These are phyloP conservation scores for Heliothis virescens DNA, from an alignment of 1,140 invertebrate genomes.

Conservation along the genomic window DNA sequence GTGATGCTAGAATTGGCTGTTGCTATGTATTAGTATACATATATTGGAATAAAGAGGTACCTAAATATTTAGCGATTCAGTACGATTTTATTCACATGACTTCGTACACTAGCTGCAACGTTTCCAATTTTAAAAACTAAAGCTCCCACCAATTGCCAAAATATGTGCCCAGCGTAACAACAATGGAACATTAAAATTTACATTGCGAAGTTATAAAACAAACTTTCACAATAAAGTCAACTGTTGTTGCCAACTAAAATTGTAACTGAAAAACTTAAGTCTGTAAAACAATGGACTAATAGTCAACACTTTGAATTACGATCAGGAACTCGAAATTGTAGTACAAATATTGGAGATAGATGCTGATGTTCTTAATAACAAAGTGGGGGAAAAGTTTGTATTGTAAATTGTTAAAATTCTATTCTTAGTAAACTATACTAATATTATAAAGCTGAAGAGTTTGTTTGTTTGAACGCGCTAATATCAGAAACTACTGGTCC, in stretches of 20 bases:
- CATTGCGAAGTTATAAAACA: conserved; percentile 28
- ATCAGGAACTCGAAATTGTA: conserved; percentile 35
- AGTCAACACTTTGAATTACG: conserved; percentile 58
- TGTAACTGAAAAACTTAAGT: conserved; percentile 45
- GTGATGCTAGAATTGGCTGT: too few relatives aligned
- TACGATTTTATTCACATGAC: too few relatives aligned
- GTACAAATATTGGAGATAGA: conserved; percentile 3
- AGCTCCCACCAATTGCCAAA: background rate
- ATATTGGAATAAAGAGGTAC: too few relatives aligned
- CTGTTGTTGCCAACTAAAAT: conserved; percentile 39
- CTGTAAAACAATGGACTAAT: conserved; percentile 31
- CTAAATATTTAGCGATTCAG: too few relatives aligned
- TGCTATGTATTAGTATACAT: too few relatives aligned
- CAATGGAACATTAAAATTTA: conserved; percentile 34
- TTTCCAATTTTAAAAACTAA: conserved; percentile 1
- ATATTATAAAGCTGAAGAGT: too few relatives aligned
- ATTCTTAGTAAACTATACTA: too few relatives aligned
- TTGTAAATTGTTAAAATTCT: background rate
- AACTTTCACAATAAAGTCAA: conserved; percentile 18
- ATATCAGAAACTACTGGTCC: too few relatives aligned
- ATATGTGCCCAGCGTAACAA: background rate
- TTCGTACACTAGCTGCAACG: too few relatives aligned
- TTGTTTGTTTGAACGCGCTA: too few relatives aligned
- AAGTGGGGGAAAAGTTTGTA: too few relatives aligned
- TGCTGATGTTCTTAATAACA: background rate